Evolutionary conservation across 37 sponge, comb jelly and placozoan species (phyloP), one percentile per base, ranked within the genome.

Genomic region (Agelas oroides): DNA sequence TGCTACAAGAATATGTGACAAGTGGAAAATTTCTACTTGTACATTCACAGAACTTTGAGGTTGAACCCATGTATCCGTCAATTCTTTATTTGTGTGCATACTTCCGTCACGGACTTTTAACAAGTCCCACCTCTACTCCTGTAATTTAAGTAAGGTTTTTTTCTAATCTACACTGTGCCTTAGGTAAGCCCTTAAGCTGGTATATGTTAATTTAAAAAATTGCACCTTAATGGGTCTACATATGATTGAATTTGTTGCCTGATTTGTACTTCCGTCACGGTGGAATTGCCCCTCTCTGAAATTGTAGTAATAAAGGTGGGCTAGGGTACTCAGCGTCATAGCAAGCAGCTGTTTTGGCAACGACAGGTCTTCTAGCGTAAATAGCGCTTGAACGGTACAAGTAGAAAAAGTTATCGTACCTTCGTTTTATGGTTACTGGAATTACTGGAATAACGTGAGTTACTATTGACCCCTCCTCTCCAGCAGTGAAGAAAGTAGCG

Each of bases 221-320:
- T 31, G 19, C 69, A 25, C 69, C 69, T 67, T 32, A 67, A 25
- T 67, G 19, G 34, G 28, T 25, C 31, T 67, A 67, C 31, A 67
- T 67, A 67, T 67, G 69, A 67, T 32, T 32, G 69, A 67, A 67
- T 67, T 67, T 67, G 33, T 67, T 67, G 28, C 31, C 69, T 67
- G 34, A 67, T 67, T 67, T 67, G 69, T 67, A 67, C 69, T 67
- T 67, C 69, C 30, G 69, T 67, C 69, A 67, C 69, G 69, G 34
- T 67, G 69, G 69, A 67, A 67, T 67, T 67, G 69, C 69, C 69
- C 69, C n/a, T n/a, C n/a, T n/a, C n/a, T n/a, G n/a, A n/a, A n/a
- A n/a, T n/a, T n/a, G n/a, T n/a, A n/a, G n/a, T n/a, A n/a, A n/a
- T n/a, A n/a, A n/a, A n/a, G n/a, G n/a, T n/a, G n/a, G n/a, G n/a